Conservation (phyloP, 2,888 invertebrate species). For the Spilarctia lutea region DNA sequence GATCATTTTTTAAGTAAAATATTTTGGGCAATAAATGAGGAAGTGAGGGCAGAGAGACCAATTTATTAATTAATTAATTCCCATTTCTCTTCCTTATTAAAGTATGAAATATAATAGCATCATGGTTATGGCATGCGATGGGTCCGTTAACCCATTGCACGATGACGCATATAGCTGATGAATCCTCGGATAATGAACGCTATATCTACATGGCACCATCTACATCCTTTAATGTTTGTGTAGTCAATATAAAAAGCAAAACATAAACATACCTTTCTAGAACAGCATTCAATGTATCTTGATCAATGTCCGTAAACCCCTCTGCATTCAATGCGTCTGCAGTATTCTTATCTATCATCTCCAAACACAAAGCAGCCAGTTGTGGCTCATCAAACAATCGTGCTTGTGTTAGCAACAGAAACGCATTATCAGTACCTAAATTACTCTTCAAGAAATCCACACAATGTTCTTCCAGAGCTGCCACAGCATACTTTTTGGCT, state of each 20-base stretch:
- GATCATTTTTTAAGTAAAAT: no score
- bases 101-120: no score
- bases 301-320: slow-evolving; percentile 93
- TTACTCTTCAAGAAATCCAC: slow-evolving; percentile 92
- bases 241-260: background rate
- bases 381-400: slow-evolving; percentile 94
- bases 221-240: background rate
- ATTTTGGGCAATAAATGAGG: no score
- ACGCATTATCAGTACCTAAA: slow-evolving; percentile 93
- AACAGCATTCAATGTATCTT: slow-evolving; percentile 91
- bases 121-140: no score
- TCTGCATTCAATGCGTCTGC: slow-evolving; percentile 93
- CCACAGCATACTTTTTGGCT: slow-evolving; percentile 95
- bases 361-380: slow-evolving; percentile 92
- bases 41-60: no score
- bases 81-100: no score
- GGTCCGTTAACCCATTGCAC: no score
- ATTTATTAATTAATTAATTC: no score
- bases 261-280: slow-evolving; percentile 83
- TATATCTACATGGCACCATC: no score
- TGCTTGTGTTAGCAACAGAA: slow-evolving; percentile 92
- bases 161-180: no score
- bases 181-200: no score
- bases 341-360: slow-evolving; percentile 94
- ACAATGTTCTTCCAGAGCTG: slow-evolving; percentile 93